Evolutionary conservation across 2,797 vertebrate species (phyloP).

Genomic region (Platalea minor): DNA sequence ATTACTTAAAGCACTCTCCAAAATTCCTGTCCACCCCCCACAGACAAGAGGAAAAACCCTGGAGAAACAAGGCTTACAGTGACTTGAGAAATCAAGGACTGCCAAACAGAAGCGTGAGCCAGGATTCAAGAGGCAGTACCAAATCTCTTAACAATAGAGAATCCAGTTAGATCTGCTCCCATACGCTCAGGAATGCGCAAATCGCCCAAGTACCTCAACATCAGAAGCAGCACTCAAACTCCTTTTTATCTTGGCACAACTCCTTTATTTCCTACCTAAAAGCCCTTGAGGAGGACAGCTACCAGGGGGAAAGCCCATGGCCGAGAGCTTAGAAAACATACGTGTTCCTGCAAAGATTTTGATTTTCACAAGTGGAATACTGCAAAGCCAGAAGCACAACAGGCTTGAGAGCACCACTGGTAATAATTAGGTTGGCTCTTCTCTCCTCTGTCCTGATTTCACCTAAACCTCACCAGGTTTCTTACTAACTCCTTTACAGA

Average conservation of each 20-base stretch:
- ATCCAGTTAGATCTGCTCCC: slow-evolving; percentile 14
- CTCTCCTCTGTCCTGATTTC: background rate
- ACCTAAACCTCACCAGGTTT: background rate
- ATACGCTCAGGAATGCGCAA: background rate
- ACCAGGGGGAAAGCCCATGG: slow-evolving; percentile 33
- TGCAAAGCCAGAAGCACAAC: slow-evolving; percentile 1
- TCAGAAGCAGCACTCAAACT: background rate
- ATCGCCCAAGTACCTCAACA: background rate
- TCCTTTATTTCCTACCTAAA: slow-evolving; percentile 20
- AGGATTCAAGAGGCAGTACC: slow-evolving; percentile 12
- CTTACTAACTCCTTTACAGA: background rate
- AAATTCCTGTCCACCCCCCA: background rate
- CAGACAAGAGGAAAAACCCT: background rate
- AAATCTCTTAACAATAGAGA: background rate
- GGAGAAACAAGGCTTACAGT: slow-evolving; percentile 12
- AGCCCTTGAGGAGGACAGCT: slow-evolving; percentile 3
- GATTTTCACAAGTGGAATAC: background rate
- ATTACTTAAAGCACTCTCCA: background rate
- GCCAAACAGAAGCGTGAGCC: background rate
- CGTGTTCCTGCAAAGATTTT: background rate
- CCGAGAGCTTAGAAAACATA: slow-evolving; percentile 39
- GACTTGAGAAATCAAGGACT: slow-evolving; percentile 3
- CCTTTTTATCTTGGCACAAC: background rate
- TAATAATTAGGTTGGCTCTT: background rate
- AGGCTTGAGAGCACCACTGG: background rate